Evolutionary conservation across 2,113 vertebrate species (phyloP), one percentile per base, ranked within the genome.

Genomic region (Corvus hawaiiensis): DNA sequence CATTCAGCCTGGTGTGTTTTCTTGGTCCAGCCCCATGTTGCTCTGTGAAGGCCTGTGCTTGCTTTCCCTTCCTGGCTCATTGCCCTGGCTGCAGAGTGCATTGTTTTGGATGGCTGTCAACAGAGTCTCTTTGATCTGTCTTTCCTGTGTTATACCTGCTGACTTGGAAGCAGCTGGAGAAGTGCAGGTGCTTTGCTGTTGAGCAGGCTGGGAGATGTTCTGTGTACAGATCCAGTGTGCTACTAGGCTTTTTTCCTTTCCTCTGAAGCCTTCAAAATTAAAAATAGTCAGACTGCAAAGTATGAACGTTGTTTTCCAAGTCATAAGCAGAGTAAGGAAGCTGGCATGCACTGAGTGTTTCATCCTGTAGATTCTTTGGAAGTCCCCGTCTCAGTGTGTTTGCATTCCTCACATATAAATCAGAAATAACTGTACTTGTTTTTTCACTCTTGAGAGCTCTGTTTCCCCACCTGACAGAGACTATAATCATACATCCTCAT

Each of bases 61-160:
- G 35, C 54, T 95, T 95, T 96, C 51, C 21, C n/a, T 87, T 74
- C 75, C 54, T 95, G 91, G 73, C 73, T 94, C 30, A 9, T 52
- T 67, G 58, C 62, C 55, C 69, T 94, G 91, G 67, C 87, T 93
- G 51, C 74, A 72, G 83, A 66, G 17, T 77, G 58, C 69, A 58
- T 96, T 94, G 81, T 94, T 95, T 96, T 95, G 84, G 71, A 77
- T 52, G 61, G 46, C 23, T 89, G 59, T 91, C 84, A 88, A 33
- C 77, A 61, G 18, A 67, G 26, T 67, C 44, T 68, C 39, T 96
- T 95, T 96, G 79, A 93, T 97, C 73, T 94, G 68, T 56, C 48
- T 94, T 84, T 81, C 71, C 74, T 74, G 15, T 87, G 18, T 85
- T 93, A 44, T 76, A 95, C 93, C 94, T 97, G 89, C 83, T 89